Evolutionary conservation across 2,797 vertebrate species (phyloP), one percentile per base, ranked within the genome.

Genomic region (Melanotaenia nigrans): DNA sequence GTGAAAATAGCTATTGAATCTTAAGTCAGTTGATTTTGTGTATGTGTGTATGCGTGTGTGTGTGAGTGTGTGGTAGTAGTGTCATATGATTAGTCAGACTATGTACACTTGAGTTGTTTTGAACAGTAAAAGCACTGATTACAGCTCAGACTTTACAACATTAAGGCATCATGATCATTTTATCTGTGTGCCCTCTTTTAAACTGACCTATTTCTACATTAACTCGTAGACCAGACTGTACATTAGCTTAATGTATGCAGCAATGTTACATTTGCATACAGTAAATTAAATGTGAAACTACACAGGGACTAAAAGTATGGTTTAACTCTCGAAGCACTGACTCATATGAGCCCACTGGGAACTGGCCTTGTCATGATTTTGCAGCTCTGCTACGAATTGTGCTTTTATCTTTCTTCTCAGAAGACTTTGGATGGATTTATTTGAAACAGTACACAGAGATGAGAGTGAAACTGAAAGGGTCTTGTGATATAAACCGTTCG

Each of bases 301-400:
- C 3, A 4, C 0, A 6, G 82, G 73, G 83, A 85, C 79, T 54
- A 60, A 68, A 16, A 12, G 24, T 9, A 38, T 49, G 45, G 67
- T 87, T 88, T 85, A 88, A 87, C 83, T 81, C 86, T 83, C 53
- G 8, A 66, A 65, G 42, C 12, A 2, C 85, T 87, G 83, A 89
- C 71, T 90, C 87, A 87, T 85, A 73, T 55, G 68, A 62, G 67
- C 53, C 62, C 68, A 81, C 42, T 71, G 76, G 79, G 70, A 77
- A 68, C 24, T 0, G 14, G 47, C 64, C 25, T 1, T 42, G 32
- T 79, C 75, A n/a, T 78, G 67, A 55, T 71, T 60, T 61, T 78
- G 68, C 78, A 58, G 51, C 63, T 62, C 65, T 88, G 77, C 82
- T 68, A 69, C 84, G 78, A 83, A 85, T 10, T 47, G 25, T 5